Percentiles rank a stretch among this genome's conserved stretches.
These are phyloP conservation scores for Campylomormyrus numenius DNA, from an alignment of 2,113 vertebrate species.

Conservation along the genomic window DNA sequence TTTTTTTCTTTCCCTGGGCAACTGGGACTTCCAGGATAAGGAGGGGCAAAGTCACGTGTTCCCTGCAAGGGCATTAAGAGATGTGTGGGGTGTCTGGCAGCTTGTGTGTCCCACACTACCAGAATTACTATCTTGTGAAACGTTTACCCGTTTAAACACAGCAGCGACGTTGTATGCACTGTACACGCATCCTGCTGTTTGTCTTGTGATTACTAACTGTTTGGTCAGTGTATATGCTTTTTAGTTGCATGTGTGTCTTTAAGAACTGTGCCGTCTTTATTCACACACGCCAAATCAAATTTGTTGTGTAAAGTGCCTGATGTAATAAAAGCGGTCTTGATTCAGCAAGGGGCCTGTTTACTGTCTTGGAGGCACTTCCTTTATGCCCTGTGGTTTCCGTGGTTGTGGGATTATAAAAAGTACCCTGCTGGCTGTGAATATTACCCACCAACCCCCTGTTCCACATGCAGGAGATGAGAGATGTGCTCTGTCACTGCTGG, in stretches of 20 bases:
- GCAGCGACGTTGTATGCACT: not conserved
- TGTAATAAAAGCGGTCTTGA: not conserved
- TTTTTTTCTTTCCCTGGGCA: not conserved
- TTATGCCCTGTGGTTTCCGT: not conserved
- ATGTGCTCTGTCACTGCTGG: not conserved
- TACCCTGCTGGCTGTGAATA: not conserved
- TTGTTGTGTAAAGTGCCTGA: not conserved
- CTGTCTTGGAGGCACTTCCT: not conserved
- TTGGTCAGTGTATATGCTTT: not conserved
- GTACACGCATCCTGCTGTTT: not conserved
- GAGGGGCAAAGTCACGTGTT: not conserved
- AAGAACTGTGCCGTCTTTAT: not conserved
- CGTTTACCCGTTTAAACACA: not conserved
- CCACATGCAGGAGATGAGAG: not conserved
- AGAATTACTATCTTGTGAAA: not conserved
- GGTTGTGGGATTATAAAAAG: not conserved
- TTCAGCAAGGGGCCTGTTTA: not conserved
- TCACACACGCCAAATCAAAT: not conserved
- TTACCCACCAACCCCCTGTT: not conserved
- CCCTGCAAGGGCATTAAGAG: not conserved
- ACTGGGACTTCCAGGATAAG: not conserved
- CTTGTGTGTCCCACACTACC: not conserved
- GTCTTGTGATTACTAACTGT: not conserved
- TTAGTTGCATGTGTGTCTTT: not conserved
- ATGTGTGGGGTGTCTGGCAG: not conserved